Percentiles rank a stretch among this genome's conserved stretches.
Evolutionary conservation across 30 jellyfish, hydroid and myxozoan genomes (phyloP).

Genomic region (Aurelia sp.): DNA sequence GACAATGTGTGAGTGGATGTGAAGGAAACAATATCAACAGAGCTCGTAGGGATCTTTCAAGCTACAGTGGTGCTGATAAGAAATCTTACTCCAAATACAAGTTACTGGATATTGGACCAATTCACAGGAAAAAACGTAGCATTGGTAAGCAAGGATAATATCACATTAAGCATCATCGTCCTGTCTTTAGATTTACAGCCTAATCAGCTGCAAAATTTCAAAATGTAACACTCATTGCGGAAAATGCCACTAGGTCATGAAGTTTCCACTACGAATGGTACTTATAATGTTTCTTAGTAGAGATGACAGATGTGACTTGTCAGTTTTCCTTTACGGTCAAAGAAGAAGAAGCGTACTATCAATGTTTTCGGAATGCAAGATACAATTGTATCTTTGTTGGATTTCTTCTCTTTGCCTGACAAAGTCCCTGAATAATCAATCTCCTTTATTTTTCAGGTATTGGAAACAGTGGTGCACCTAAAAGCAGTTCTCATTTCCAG

Average conservation of each 20-base stretch:
- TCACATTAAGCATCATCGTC: background rate
- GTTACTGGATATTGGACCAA: conserved; percentile 40
- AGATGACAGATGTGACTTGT: no score
- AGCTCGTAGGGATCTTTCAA: conserved; percentile 20
- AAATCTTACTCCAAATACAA: conserved; percentile 35
- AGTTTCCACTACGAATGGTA: no score
- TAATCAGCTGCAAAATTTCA: background rate
- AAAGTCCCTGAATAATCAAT: no score
- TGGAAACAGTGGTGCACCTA: background rate
- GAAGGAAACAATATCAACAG: conserved; percentile 63
- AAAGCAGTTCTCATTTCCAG: background rate
- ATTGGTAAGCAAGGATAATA: background rate
- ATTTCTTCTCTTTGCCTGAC: no score
- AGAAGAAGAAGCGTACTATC: no score
- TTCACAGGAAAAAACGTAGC: conserved; percentile 12
- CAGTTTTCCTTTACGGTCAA: no score
- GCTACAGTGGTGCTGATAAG: background rate
- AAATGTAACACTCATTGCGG: background rate
- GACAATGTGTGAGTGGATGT: conserved; percentile 48
- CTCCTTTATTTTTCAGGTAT: background rate
- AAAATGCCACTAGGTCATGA: no score
- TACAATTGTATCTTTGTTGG: no score
- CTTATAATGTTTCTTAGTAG: no score
- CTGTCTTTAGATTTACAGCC: no score
- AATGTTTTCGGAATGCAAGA: no score